These are phyloP conservation scores for Numida meleagris DNA, from an alignment of 2,113 vertebrate species.

Conservation along the genomic window DNA sequence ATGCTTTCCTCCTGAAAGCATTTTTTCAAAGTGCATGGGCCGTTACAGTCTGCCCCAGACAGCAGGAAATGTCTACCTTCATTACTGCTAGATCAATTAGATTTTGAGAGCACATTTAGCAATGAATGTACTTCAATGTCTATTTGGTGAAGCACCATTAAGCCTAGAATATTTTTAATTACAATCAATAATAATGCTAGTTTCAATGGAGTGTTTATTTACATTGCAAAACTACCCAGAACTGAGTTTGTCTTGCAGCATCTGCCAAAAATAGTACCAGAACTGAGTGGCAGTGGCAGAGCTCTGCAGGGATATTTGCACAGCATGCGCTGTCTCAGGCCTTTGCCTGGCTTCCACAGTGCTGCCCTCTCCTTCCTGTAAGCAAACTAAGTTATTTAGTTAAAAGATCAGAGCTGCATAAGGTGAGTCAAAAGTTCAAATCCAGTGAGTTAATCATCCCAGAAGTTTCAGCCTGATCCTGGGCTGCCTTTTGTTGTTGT, in stretches of 20 bases:
- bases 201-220: not conserved
- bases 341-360: not conserved
- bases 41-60: not conserved
- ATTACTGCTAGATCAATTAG: not conserved
- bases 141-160: not conserved
- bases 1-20: not conserved
- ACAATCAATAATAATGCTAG: not conserved
- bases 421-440: not conserved
- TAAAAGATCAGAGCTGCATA: not conserved
- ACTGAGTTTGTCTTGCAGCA: not conserved
- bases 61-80: not conserved
- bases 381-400: not conserved
- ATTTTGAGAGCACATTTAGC: not conserved
- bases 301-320: not conserved
- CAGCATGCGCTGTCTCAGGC: rapidly evolving
- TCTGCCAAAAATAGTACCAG: not conserved
- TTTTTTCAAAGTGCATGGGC: not conserved
- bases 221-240: not conserved
- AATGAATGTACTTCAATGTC: not conserved
- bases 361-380: not conserved
- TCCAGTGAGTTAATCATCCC: not conserved
- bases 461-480: not conserved
- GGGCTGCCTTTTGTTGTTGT: not conserved
- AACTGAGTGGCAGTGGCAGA: not conserved
- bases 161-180: not conserved